Evolutionary conservation across 1,140 invertebrate species (phyloP).

Genomic region (Apocrypta bakeri): DNA sequence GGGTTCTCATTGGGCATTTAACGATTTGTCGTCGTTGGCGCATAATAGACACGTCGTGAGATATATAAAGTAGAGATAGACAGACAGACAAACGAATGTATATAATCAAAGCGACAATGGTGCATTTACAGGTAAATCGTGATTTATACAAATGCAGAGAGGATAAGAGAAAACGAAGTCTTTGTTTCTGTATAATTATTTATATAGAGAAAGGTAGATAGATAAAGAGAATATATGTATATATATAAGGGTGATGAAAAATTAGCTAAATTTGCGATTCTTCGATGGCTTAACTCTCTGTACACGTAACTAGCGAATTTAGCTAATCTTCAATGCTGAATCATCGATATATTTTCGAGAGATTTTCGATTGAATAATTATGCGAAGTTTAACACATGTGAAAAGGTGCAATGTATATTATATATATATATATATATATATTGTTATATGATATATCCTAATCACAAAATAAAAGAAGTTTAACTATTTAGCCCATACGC

Average conservation of each 20-base stretch:
- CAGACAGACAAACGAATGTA: background rate
- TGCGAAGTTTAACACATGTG: background rate
- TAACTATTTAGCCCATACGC: background rate
- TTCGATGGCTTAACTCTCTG: no score
- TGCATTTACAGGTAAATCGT: conserved; percentile 10
- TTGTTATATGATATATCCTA: background rate
- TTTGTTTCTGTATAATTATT: background rate
- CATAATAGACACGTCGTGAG: background rate
- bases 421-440: background rate
- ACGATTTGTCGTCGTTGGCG: background rate
- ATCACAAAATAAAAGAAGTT: background rate
- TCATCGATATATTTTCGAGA: no score
- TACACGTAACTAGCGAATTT: no score
- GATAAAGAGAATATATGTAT: no score
- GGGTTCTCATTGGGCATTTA: background rate
- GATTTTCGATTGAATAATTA: background rate
- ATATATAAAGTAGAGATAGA: background rate
- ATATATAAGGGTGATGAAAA: no score
- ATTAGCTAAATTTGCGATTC: no score
- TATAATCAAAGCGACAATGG: background rate
- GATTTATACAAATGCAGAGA: background rate
- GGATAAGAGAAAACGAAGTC: background rate
- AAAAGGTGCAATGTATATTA: conserved; percentile 38
- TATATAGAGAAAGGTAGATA: background rate
- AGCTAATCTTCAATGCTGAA: no score